Evolutionary conservation across 2,888 invertebrate species (phyloP).

Genomic region (Drosophila aldrichi): DNA sequence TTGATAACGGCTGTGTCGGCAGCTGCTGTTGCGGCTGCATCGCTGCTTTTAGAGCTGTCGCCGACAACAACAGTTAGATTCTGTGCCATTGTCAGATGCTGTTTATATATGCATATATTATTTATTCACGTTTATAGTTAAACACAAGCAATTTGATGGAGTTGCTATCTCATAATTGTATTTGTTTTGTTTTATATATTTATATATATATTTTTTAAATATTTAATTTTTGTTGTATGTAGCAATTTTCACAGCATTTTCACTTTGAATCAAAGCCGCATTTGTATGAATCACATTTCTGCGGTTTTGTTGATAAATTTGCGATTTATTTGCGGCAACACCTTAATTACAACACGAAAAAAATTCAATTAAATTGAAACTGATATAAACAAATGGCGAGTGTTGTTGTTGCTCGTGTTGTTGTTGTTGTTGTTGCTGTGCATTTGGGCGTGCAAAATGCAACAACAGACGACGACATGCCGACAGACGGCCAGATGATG

Average conservation of each 20-base stretch:
- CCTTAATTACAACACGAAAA: slow-evolving; percentile 67
- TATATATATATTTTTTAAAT: neutral
- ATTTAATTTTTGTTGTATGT: neutral
- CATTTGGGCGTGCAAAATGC: slow-evolving; percentile 58
- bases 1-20: slow-evolving; percentile 39
- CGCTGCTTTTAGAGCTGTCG: slow-evolving; percentile 24
- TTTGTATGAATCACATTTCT: slow-evolving; percentile 37
- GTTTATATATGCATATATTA: neutral
- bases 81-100: slow-evolving; percentile 56
- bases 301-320: slow-evolving; percentile 33
- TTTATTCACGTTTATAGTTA: slow-evolving; percentile 29
- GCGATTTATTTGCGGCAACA: slow-evolving; percentile 47
- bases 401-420: neutral
- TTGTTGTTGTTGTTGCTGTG: slow-evolving; percentile 18
- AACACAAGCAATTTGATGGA: slow-evolving; percentile 1
- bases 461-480: slow-evolving; percentile 30
- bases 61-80: slow-evolving; percentile 61
- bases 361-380: slow-evolving; percentile 68
- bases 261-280: slow-evolving; percentile 12
- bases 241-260: slow-evolving; percentile 17
- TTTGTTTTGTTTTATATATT: neutral
- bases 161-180: slow-evolving; percentile 36
- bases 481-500: slow-evolving; percentile 32
- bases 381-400: slow-evolving; percentile 46
- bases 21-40: slow-evolving; percentile 3